Evolutionary conservation across 2,888 invertebrate genomes (phyloP), one percentile per base, ranked within the genome.

Genomic region (Lithophane semibrunnea): DNA sequence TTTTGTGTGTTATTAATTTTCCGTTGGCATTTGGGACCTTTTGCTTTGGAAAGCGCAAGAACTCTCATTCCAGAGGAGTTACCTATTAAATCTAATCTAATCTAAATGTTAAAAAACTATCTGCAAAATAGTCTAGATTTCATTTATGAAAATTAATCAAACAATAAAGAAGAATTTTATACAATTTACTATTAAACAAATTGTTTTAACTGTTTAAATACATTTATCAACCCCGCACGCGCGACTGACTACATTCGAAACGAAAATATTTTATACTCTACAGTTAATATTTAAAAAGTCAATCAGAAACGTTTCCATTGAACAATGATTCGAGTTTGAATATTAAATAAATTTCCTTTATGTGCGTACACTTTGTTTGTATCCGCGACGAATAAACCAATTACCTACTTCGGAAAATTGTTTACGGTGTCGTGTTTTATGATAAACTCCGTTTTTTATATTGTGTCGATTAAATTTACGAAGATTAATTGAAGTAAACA

Each of bases 301-400:
- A 77, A 80, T 84, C 86, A 85, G 58, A 79, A 81, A 64, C 65
- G 66, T 82, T 84, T 77, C 73, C 73, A 84, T 64, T 73, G 82
- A 82, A 80, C 82, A 85, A 75, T 78, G 1, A 76, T 82, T 78
- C 76, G 71, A 79, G 83, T 85, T 88, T 87, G 80, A 88, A 85
- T 86, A 86, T 86, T 78, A 81, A 89, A 88, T 89, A 79, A 84
- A 87, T 82, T 82, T 82, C 81, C 69, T 80, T 82, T 87, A 78
- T 79, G 69, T 80, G 61, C 73, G 79, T 73, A 83, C 70, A 76
- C 72, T 83, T 83, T 80, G 74, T 85, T 72, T 79, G 80, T 68
- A 79, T 71, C 64, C 67, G 52, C 76, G 77, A 83, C 70, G 75
- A 78, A 73, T 88, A 83, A 88, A 79, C 73, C 80, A 85, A 87